These are phyloP conservation scores for Ectemnius continuus DNA, from an alignment of 2,888 invertebrate genomes.

Conservation along the genomic window DNA sequence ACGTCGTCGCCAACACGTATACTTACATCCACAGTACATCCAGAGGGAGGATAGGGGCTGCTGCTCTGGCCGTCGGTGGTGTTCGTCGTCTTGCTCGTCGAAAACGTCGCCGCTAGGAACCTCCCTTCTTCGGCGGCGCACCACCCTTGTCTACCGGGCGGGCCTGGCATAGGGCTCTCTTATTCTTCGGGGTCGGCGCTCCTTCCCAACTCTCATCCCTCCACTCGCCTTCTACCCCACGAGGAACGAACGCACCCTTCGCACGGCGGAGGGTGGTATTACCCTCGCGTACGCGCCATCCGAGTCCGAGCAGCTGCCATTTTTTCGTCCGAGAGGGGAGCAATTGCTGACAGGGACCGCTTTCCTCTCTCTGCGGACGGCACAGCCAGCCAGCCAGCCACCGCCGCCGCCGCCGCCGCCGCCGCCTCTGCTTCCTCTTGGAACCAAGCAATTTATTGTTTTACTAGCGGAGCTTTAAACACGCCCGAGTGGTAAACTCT, in stretches of 20 bases:
- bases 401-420: background rate
- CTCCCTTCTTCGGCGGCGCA: constrained; percentile 37
- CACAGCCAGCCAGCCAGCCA: constrained; percentile 35
- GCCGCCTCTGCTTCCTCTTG: background rate
- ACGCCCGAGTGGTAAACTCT: constrained; percentile 51
- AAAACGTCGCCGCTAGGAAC: constrained; percentile 28
- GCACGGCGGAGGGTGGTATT: constrained; percentile 54
- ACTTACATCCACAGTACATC: too few species aligned
- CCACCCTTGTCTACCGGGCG: background rate
- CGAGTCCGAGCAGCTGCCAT: constrained; percentile 80
- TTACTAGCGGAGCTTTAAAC: constrained; percentile 68
- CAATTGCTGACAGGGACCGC: constrained; percentile 76
- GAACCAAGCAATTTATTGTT: constrained; percentile 74
- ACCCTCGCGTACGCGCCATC: constrained; percentile 76
- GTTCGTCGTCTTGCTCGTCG: background rate
- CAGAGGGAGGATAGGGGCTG: too few species aligned
- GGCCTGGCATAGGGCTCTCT: background rate
- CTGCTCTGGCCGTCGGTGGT: background rate
- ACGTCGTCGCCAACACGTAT: constrained; percentile 1
- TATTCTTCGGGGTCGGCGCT: background rate
- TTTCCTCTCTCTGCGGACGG: constrained; percentile 61
- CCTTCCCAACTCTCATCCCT: background rate
- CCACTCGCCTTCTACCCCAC: constrained; percentile 31
- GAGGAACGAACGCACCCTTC: constrained; percentile 71
- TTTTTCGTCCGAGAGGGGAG: constrained; percentile 77